These are phyloP conservation scores for Aix galericulata DNA, from an alignment of 2,113 vertebrate genomes.

Conservation along the genomic window DNA sequence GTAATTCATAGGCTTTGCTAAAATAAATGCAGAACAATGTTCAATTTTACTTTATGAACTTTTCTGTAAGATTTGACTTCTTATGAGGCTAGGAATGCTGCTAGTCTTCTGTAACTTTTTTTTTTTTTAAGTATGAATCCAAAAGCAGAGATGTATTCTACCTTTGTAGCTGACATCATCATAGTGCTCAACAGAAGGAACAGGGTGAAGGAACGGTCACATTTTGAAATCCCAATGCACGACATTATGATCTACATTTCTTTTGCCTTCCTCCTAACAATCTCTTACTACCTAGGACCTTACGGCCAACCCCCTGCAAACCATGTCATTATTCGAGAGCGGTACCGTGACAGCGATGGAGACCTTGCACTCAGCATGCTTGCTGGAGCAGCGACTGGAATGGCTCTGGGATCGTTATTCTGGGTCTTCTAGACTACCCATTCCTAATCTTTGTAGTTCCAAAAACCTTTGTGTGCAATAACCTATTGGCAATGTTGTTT, in stretches of 20 bases:
- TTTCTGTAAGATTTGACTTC: neutral
- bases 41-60: neutral
- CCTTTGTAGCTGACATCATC: neutral
- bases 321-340: slow-evolving; percentile 88
- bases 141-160: neutral
- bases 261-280: neutral
- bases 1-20: neutral
- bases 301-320: slow-evolving; percentile 82
- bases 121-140: neutral
- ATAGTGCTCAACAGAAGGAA: neutral
- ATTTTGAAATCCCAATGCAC: neutral
- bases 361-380: slow-evolving; percentile 92
- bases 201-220: neutral
- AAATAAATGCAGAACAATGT: neutral
- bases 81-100: neutral
- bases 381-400: slow-evolving; percentile 91
- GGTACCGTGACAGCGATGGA: slow-evolving; percentile 83
- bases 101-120: neutral
- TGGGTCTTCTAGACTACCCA: slow-evolving; percentile 86
- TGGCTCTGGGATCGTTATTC: slow-evolving; percentile 94
- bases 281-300: slow-evolving; percentile 69
- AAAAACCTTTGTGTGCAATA: slow-evolving; percentile 69
- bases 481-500: slow-evolving; percentile 71
- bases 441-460: slow-evolving; percentile 59
- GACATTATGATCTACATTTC: neutral